These are phyloP conservation scores for Bovichtus variegatus DNA, from an alignment of 2,797 vertebrate genomes.

Conservation along the genomic window DNA sequence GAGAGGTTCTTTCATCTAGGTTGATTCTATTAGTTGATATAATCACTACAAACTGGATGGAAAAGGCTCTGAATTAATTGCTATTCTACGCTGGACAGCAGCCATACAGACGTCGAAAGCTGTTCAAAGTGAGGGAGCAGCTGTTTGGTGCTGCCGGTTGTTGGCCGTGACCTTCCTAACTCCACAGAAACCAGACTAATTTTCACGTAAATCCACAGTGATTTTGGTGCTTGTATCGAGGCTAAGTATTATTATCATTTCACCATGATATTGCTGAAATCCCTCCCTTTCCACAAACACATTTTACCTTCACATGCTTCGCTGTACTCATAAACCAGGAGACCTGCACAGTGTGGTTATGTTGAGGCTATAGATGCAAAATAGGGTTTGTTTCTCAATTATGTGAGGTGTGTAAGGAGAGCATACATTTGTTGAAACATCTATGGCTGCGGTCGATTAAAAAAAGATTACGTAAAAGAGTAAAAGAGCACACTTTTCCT, in stretches of 20 bases:
- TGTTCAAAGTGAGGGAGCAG: slow-evolving; percentile 13
- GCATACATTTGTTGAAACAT: not conserved
- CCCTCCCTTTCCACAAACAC: not conserved
- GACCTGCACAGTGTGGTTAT: too few species aligned
- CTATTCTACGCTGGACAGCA: not conserved
- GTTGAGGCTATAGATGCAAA: not conserved
- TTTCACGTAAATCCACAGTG: slow-evolving; percentile 36
- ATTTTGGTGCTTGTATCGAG: not conserved
- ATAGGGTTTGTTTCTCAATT: not conserved
- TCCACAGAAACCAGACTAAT: not conserved
- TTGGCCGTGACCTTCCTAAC: slow-evolving; percentile 18
- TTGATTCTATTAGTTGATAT: not conserved
- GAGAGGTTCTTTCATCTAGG: not conserved
- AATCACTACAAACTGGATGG: not conserved
- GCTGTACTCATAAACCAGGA: too few species aligned
- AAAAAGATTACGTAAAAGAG: too few species aligned
- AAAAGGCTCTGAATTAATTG: not conserved
- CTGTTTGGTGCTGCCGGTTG: slow-evolving; percentile 11
- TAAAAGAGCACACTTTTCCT: too few species aligned
- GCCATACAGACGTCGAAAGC: not conserved
- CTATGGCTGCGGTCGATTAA: too few species aligned
- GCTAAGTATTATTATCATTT: not conserved
- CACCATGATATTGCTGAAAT: not conserved
- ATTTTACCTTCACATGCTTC: too few species aligned
- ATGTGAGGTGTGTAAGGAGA: not conserved